Conservation (phyloP, 2,797 vertebrate species). For the Phalanger gymnotis region DNA sequence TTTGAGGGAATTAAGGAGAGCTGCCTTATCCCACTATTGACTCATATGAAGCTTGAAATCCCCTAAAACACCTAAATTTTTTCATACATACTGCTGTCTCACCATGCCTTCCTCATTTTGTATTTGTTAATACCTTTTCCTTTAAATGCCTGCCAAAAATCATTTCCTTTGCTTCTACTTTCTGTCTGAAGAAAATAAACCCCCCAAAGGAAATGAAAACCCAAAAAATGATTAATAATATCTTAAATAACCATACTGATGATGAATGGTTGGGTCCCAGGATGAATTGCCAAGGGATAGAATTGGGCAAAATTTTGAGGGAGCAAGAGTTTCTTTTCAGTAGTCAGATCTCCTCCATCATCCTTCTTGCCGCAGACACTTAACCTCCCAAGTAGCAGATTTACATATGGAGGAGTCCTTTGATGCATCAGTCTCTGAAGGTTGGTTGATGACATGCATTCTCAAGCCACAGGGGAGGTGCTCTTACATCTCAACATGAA, state of each 20-base stretch:
- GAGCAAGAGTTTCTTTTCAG: neutral
- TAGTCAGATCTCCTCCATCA: neutral
- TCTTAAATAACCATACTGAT: neutral
- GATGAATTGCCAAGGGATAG: neutral
- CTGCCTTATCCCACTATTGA: neutral
- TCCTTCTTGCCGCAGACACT: neutral
- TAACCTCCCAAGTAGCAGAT: neutral
- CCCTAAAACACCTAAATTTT: neutral
- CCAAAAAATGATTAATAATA: neutral
- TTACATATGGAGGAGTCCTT: neutral
- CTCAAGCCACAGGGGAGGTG: neutral
- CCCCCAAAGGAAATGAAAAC: neutral
- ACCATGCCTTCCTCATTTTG: neutral
- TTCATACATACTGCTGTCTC: neutral
- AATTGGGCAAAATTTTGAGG: neutral
- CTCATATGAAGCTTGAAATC: neutral
- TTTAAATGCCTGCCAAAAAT: neutral
- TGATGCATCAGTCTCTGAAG: neutral
- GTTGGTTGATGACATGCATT: neutral
- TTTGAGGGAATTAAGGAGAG: neutral
- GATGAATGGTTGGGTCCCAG: neutral
- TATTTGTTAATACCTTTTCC: slow-evolving; percentile 4
- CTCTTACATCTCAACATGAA: neutral
- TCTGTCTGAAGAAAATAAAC: neutral
- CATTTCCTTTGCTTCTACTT: neutral